Evolutionary conservation across 2,888 invertebrate species (phyloP).

Genomic region (Harpalus rufipes): DNA sequence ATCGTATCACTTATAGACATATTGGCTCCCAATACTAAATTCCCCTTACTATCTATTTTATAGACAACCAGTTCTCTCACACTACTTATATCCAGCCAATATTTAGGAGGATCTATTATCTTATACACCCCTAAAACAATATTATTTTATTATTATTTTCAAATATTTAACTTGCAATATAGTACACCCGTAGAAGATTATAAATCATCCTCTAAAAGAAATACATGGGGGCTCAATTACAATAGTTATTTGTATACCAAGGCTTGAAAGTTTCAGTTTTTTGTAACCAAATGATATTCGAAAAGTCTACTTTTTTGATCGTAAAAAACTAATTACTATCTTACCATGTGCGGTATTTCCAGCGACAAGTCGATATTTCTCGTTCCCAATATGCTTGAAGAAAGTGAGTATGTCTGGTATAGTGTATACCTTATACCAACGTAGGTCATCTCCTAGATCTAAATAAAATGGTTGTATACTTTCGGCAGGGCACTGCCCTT

Average conservation of each 20-base stretch:
- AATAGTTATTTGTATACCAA: too few species aligned
- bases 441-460: constrained; percentile 72
- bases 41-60: constrained; percentile 33
- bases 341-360: constrained; percentile 89
- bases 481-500: constrained; percentile 70
- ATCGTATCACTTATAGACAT: constrained; percentile 80
- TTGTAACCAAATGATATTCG: too few species aligned
- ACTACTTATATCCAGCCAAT: constrained; percentile 83
- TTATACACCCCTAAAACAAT: constrained; percentile 76
- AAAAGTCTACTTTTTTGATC: too few species aligned
- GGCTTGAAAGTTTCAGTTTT: too few species aligned
- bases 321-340: too few species aligned
- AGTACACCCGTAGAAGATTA: too few species aligned
- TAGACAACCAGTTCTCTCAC: constrained; percentile 80
- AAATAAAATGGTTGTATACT: constrained; percentile 73
- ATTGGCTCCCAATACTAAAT: constrained; percentile 81
- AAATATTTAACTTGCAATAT: too few species aligned
- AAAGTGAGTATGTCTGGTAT: constrained; percentile 80
- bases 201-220: too few species aligned
- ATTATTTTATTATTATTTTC: too few species aligned
- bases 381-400: constrained; percentile 77
- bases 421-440: constrained; percentile 81
- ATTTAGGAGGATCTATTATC: constrained; percentile 76
- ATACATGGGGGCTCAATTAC: too few species aligned
- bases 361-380: constrained; percentile 82